These are phyloP conservation scores for Alosa alosa DNA, from an alignment of 2,113 vertebrate genomes.

Conservation along the genomic window DNA sequence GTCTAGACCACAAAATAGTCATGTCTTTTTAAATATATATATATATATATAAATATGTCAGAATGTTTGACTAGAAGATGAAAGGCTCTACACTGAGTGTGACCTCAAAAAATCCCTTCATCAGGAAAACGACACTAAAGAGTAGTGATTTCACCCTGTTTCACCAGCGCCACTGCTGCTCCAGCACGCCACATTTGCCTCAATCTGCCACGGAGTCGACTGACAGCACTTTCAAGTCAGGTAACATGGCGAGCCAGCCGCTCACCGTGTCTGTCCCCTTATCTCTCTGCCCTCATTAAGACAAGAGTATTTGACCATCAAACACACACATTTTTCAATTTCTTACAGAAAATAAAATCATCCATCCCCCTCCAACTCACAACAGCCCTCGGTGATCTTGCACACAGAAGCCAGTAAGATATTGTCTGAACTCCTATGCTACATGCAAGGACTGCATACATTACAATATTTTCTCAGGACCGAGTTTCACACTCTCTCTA, in stretches of 20 bases:
- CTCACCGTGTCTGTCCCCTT: not conserved
- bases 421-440: not conserved
- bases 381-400: not conserved
- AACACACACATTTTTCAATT: not conserved
- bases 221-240: not conserved
- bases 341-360: not conserved
- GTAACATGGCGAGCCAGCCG: not conserved
- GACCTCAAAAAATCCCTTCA: not conserved
- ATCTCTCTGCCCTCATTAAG: not conserved
- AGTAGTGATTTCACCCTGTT: not conserved
- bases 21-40: not conserved
- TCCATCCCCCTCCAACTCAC: not conserved
- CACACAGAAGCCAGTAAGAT: not conserved
- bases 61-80: constrained; percentile 10
- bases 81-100: not conserved
- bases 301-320: not conserved
- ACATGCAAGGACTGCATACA: not conserved
- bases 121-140: not conserved
- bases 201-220: not conserved
- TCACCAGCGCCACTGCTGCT: not conserved
- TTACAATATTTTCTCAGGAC: not conserved
- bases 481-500: not conserved
- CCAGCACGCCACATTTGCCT: not conserved
- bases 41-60: not conserved
- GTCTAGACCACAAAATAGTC: not conserved